Evolutionary conservation across 2,888 invertebrate species (phyloP), one percentile per base, ranked within the genome.

Genomic region (Dione juno): DNA sequence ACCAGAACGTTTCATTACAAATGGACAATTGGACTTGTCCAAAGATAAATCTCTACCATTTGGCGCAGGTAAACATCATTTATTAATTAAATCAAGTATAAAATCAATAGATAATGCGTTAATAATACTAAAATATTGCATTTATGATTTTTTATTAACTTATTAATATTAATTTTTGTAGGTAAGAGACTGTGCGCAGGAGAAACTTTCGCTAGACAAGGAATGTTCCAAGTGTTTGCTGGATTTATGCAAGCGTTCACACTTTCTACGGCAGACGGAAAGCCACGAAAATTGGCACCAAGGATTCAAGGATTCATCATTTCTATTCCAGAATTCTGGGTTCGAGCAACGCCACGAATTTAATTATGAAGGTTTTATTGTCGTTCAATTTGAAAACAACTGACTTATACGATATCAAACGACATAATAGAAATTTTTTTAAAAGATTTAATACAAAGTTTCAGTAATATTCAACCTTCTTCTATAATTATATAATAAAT

Each of bases 141-240:
- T n/a, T n/a, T 28, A 28, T 28, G 28, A 28, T 28, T 28, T 28
- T 2, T 28, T 16, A 19, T 19, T 58, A 21, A 41, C 7, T 0
- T 2, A 57, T 19, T 16, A 19, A 10, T 45, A n/a, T 45, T 9
- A 10, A 6, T 3, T 16, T 45, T 81, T 80, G 0, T 82, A 94
- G 96, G 96, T 0, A 94, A 94, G 76, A 91, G 96, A 40, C 84
- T 96, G 0, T 96, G 96, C 79, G 94, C 95, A 0, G 96, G 96
- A 0, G 96, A 96, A 83, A 96, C 96, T 0, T 95, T 94, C 80
- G 94, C 96, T 0, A 90, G 96, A 1, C 95, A 95, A 75, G 90
- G 93, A 75, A 88, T 96, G 82, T 96, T 96, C 81, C 91, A 95
- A 72, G 88, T 95, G 10, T 90, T 95, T 43, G 80, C 95, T 0